Percentiles rank a stretch among this genome's conserved stretches.
Evolutionary conservation across 1,140 invertebrate genomes (phyloP).

Genomic region (Zaprionus taronus): DNA sequence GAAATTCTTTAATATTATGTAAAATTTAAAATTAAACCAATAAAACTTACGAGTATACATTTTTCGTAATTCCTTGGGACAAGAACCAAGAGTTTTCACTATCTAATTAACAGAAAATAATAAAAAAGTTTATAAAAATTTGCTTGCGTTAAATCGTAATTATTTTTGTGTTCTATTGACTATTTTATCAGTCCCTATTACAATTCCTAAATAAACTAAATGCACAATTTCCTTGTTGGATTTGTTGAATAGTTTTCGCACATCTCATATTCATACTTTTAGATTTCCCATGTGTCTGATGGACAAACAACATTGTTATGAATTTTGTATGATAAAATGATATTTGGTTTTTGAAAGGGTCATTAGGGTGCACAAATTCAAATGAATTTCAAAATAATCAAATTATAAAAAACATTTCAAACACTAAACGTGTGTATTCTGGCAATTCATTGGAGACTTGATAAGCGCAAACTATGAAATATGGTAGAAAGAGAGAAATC

Average conservation of each 20-base stretch:
- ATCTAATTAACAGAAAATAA: not conserved
- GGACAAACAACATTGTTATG: not conserved
- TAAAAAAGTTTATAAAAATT: not conserved
- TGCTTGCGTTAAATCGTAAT: not conserved
- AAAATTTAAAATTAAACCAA: not conserved
- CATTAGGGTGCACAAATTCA: slow-evolving; percentile 3
- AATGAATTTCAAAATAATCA: not conserved
- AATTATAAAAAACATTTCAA: slow-evolving; percentile 6
- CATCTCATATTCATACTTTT: not conserved
- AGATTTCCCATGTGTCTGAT: not conserved
- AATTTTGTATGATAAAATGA: not conserved
- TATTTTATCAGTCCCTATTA: not conserved
- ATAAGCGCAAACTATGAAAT: not conserved
- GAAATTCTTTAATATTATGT: slow-evolving; percentile 13
- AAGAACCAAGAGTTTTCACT: not conserved
- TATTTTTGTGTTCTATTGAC: not conserved
- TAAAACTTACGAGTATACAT: not conserved
- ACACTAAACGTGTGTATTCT: not conserved
- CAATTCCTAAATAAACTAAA: not conserved
- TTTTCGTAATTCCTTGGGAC: not conserved
- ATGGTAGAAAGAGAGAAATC: not conserved
- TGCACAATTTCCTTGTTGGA: not conserved
- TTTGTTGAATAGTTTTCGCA: not conserved
- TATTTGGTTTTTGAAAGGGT: slow-evolving; percentile 2
- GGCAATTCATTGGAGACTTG: not conserved